phyloP scores from a whole-genome alignment of 2,113 vertebrate species.

The Albula goreensis region DNA sequence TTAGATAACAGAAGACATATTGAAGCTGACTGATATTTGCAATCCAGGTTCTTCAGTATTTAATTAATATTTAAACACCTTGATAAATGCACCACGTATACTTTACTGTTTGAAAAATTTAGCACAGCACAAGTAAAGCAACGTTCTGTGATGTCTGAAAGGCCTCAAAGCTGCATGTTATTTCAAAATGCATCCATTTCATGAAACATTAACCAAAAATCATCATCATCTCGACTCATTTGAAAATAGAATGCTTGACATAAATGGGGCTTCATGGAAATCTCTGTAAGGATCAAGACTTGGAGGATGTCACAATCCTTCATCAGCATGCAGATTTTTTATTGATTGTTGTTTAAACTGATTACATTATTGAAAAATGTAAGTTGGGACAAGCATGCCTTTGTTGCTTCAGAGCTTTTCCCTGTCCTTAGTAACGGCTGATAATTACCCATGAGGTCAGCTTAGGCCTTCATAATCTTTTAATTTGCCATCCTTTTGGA shows the following conservation, averaged over 20 bases:
- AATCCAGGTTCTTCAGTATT: not conserved
- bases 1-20: not conserved
- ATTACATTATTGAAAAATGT: not conserved
- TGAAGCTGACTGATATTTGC: conserved; percentile 1
- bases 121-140: not conserved
- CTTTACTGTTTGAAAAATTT: not conserved
- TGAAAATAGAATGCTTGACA: not conserved
- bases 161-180: not conserved
- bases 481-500: not conserved
- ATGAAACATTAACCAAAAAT: not conserved
- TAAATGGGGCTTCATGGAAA: not conserved
- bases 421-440: too few species aligned
- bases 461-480: not conserved
- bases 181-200: not conserved
- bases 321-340: not conserved
- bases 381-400: not conserved
- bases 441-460: not conserved
- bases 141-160: not conserved
- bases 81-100: not conserved
- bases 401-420: not conserved
- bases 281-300: too few species aligned
- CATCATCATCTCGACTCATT: not conserved
- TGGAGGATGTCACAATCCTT: not conserved
- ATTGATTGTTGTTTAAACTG: not conserved
- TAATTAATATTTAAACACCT: not conserved